These are phyloP conservation scores for Leucoraja erinaceus DNA, from an alignment of 2,113 vertebrate species.

Conservation along the genomic window DNA sequence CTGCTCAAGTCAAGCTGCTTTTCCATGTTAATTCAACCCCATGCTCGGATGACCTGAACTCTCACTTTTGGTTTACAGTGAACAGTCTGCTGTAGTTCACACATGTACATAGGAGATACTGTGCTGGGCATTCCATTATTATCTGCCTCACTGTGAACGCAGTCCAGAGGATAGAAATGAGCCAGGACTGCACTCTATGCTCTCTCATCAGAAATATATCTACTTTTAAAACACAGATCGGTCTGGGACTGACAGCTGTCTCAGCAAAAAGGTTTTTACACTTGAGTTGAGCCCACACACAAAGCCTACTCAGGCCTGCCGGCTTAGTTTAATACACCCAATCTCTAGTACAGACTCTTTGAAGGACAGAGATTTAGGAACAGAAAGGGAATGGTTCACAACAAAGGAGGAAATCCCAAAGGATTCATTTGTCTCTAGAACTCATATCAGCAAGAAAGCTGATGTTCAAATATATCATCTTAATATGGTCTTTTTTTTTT, in stretches of 20 bases:
- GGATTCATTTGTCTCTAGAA: constrained; percentile 32
- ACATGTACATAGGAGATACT: constrained; percentile 21
- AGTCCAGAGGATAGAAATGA: neutral
- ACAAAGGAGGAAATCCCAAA: constrained; percentile 30
- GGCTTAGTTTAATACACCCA: constrained; percentile 29
- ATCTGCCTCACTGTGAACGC: neutral
- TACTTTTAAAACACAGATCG: constrained; percentile 23
- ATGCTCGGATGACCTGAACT: constrained; percentile 29
- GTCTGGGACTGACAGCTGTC: constrained; percentile 29
- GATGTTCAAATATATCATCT: neutral
- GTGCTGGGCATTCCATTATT: neutral
- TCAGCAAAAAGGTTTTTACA: constrained; percentile 31
- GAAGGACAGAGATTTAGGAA: constrained; percentile 31
- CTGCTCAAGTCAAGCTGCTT: constrained; percentile 19
- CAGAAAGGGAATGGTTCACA: constrained; percentile 23
- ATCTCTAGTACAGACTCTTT: neutral
- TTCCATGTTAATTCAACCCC: constrained; percentile 34
- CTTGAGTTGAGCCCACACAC: constrained; percentile 37
- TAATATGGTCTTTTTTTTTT: constrained; percentile 16
- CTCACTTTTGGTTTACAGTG: constrained; percentile 29
- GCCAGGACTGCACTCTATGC: neutral
- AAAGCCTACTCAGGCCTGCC: constrained; percentile 25
- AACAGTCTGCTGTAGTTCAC: constrained; percentile 1
- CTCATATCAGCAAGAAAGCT: constrained; percentile 4
- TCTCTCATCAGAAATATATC: neutral